Base-by-base conservation (phyloP, 2,888 invertebrate species). In the Cephonodes hylas region DNA sequence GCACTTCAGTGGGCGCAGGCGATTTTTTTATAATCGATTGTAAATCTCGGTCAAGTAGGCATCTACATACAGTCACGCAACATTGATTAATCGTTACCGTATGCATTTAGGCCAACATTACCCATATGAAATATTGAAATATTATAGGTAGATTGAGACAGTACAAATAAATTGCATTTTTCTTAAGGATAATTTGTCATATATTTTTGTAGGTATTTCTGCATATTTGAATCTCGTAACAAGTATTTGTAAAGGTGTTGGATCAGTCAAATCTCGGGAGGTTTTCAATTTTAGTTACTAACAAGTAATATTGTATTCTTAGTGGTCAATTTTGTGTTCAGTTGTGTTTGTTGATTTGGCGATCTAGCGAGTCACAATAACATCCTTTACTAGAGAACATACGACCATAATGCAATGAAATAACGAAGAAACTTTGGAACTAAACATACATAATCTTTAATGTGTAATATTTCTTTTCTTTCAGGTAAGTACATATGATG, bases 41-140 rank as follows among this genome's bases (percentile, higher is more conserved):
- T 72, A 69, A 63, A 81, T 73, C 61, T 82, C 74, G 84, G 84
- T 84, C 84, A 79, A 84, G 77, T 77, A 70, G 64, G 65, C 64
- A 64, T 61, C 25, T 60, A 58, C 67, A 65, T 66, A 68, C 70
- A 64, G 66, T 75, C 73, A 75, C 72, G 74, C 70, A 69, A 73
- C 66, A 57, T 56, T 77, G 75, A 75, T 76, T 73, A 74, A 75
- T 79, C 68, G 69, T 64, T 68, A 71, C 68, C 68, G 70, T 70
- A 72, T 74, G 74, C 72, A 73, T 38, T 48, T 22, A 7, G 27
- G 18, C n/a, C 18, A 44, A 5, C 25, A 23, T 44, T 44, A 18
- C 44, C 15, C 27, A 44, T 42, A 59, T 15, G 15, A 22, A 7
- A 20, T 23, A 0, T 25, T 42, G 27, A 15, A 15, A 44, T 20